Base-by-base conservation (phyloP, 1,140 invertebrate genomes). In the Anoplolepis gracilipes region DNA sequence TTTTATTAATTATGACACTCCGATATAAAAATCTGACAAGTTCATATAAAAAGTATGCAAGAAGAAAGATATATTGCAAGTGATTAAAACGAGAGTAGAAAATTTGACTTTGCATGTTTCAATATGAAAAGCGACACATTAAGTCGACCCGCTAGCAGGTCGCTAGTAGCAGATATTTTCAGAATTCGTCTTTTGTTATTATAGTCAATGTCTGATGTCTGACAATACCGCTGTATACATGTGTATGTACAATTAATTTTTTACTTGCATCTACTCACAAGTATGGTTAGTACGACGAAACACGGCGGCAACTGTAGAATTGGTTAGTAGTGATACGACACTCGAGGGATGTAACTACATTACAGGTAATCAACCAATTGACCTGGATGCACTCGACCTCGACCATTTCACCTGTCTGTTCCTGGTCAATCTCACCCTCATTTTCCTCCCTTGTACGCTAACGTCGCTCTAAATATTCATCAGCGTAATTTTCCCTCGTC, bases 331-430 rank as follows among this genome's bases (percentile, higher is more conserved):
- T 79, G 67, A 90, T 86, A 92, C 89, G 87, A 65, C 86, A 92
- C 92, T 91, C 90, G 64, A 62, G 89, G 92, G 91, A 92, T 90
- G 86, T 89, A 92, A 91, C 88, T 92, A 84, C 91, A 90, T 93
- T 93, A 91, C 85, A 81, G 88, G 79, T 93, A 93, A 93, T 93
- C 92, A 93, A 90, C 89, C 89, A 86, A 90, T 91, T 93, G 92
- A 92, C 90, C 92, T 69, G 88, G 87, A 90, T 91, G 90, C 89
- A 87, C 85, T 88, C 88, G 84, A 87, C 89, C 91, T 87, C 90
- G 82, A 84, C 85, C 82, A 87, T 70, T 91, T 77, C 82, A 91
- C 73, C 90, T 75, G 82, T 62, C 62, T 53, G 57, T 33, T 46
- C 36, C 53, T 55, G 55, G 25, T 25, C 65, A 87, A 65, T 67